Evolutionary conservation across 2,113 vertebrate species (phyloP).

Genomic region (Cebus imitator): DNA sequence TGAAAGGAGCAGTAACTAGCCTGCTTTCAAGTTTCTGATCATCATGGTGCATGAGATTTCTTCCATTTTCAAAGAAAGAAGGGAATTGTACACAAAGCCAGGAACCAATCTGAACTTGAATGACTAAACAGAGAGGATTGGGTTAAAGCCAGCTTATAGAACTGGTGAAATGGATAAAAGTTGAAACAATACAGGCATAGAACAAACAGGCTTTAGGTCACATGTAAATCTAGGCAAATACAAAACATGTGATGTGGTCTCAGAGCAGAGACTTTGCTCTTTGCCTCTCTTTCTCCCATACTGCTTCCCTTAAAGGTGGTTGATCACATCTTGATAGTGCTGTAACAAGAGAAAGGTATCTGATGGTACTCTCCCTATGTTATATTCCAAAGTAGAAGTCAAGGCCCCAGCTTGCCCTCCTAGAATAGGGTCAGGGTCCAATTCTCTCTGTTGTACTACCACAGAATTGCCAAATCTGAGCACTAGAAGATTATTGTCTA

Average conservation of each 20-base stretch:
- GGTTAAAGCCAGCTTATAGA: constrained; percentile 50
- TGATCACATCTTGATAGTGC: constrained; percentile 1
- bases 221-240: constrained; percentile 51
- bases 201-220: constrained; percentile 18
- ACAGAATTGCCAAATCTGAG: not conserved
- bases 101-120: constrained; percentile 51
- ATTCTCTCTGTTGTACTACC: not conserved
- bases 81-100: constrained; percentile 17
- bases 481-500: not conserved
- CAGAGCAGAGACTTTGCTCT: not conserved
- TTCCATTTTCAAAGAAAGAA: constrained; percentile 62
- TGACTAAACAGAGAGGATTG: constrained; percentile 52
- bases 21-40: constrained; percentile 25
- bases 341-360: not conserved
- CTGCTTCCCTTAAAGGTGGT: not conserved
- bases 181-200: constrained; percentile 48
- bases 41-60: not conserved
- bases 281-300: not conserved
- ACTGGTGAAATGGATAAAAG: constrained; percentile 39
- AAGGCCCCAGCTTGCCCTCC: not conserved
- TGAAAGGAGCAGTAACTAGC: constrained; percentile 25
- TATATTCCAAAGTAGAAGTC: not conserved
- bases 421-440: constrained; percentile 21
- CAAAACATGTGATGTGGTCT: constrained; percentile 35
- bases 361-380: not conserved